phyloP scores from a whole-genome alignment of 2,797 vertebrate genomes.

The Anabas testudineus region DNA sequence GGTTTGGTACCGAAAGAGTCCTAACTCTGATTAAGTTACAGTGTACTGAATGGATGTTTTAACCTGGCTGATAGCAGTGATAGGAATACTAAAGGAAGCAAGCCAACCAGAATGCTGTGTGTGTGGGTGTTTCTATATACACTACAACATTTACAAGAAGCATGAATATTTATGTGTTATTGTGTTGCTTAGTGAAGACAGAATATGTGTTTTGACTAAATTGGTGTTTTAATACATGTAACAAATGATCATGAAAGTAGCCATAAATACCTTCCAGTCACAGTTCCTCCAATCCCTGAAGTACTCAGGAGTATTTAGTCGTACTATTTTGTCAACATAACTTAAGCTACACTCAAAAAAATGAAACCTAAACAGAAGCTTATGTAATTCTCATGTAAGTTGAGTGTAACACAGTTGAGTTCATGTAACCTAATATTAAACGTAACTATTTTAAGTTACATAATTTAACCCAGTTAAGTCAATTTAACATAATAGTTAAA shows the following conservation, averaged over 20 bases:
- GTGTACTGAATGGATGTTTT: no score
- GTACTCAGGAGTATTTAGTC: conserved; percentile 54
- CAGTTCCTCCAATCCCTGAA: no score
- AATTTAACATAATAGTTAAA: no score
- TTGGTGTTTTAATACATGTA: not conserved
- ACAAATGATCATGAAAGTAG: not conserved
- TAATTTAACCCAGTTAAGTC: no score
- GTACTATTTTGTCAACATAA: no score
- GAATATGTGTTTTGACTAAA: not conserved
- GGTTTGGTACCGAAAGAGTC: conserved; percentile 45
- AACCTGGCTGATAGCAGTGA: conserved; percentile 50
- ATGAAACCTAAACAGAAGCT: no score
- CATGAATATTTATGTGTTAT: not conserved
- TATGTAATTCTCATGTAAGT: no score
- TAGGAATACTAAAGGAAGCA: conserved; percentile 40
- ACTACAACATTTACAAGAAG: no score
- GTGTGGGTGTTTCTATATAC: not conserved
- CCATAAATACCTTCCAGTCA: conserved; percentile 12
- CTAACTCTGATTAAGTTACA: conserved; percentile 58
- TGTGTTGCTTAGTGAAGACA: not conserved
- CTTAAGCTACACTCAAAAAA: no score
- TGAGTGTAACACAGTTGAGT: no score
- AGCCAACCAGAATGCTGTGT: conserved; percentile 9
- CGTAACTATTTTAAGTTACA: no score
- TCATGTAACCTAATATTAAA: no score